Percentiles rank a stretch among this genome's conserved stretches.
Conservation (phyloP, 2,113 vertebrate species). For the human region GRCh38 chr1:160181501-160182000, state of each 20-base stretch:
- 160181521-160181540: no score
- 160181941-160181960: slow-evolving; percentile 84
- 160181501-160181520: no score
- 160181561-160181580: neutral
- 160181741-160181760: slow-evolving; percentile 95
- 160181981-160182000: slow-evolving; percentile 81
- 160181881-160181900: neutral
- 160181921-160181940: slow-evolving; percentile 81
- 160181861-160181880: fast-evolving
- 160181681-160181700: slow-evolving; percentile 95
- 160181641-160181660: neutral
- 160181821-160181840: fast-evolving
- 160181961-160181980: slow-evolving; percentile 83
- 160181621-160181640: neutral
- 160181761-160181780: slow-evolving; percentile 95
- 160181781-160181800: slow-evolving; percentile 92
- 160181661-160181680: neutral
- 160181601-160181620: neutral
- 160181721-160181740: slow-evolving; percentile 93
- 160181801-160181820: slow-evolving; percentile 95
- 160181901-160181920: neutral
- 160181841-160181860: fast-evolving
- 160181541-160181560: no score
- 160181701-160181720: slow-evolving; percentile 93
- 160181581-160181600: neutral